These are phyloP conservation scores for Rhea americana DNA, from an alignment of 2,113 vertebrate genomes.

Conservation along the genomic window DNA sequence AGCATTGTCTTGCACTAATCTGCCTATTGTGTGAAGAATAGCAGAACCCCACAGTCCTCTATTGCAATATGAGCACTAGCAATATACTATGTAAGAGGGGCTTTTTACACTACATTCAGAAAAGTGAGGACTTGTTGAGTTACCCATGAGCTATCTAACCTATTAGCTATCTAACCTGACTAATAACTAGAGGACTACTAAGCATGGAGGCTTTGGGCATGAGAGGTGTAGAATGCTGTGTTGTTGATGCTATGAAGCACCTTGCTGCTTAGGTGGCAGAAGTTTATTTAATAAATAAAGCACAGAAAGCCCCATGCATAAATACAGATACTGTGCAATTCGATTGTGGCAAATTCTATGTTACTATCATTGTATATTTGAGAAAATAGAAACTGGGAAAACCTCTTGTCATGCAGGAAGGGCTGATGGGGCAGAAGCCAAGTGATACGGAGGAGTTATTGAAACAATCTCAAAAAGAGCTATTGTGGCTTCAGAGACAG, in stretches of 20 bases:
- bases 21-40: background rate
- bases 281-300: too few relatives aligned
- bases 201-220: background rate
- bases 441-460: conserved; percentile 70
- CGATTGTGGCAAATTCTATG: background rate
- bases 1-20: background rate
- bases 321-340: background rate
- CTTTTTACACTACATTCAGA: background rate
- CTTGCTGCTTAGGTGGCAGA: background rate
- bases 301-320: background rate
- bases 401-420: conserved; percentile 53
- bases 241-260: background rate
- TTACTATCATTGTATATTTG: background rate
- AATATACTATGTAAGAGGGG: fast-evolving
- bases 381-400: background rate
- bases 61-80: background rate
- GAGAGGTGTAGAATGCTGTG: background rate
- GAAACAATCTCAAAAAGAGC: conserved; percentile 74
- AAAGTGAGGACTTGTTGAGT: background rate
- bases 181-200: background rate
- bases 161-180: background rate
- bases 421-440: conserved; percentile 73
- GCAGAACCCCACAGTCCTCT: background rate
- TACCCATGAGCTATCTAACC: background rate
- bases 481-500: conserved; percentile 74